A percentile compares a stretch with the other conserved stretches of the same genome.
Conservation (phyloP, 2,797 vertebrate genomes). For the Scolopax rusticola region DNA sequence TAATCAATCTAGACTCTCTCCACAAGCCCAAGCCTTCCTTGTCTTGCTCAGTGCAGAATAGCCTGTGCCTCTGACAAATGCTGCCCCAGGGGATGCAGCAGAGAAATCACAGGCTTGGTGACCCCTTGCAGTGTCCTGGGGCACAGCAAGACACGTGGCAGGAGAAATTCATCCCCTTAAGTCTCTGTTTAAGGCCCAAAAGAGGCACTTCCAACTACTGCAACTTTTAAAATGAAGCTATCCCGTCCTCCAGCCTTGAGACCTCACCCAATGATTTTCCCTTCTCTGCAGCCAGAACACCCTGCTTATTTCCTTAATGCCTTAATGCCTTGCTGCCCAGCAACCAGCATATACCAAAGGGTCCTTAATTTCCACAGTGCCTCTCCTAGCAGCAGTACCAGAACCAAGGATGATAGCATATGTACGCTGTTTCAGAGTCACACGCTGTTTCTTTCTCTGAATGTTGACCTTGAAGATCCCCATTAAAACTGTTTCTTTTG, state of each 20-base stretch:
- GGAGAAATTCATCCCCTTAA: not conserved
- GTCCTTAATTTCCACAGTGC: not conserved
- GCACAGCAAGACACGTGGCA: not conserved
- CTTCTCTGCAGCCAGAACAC: not conserved
- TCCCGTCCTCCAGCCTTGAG: not conserved
- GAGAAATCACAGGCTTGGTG: not conserved
- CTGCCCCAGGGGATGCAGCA: not conserved
- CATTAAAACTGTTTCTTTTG: conserved; percentile 61
- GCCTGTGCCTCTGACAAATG: not conserved
- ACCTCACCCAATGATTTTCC: not conserved
- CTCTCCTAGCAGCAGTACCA: not conserved
- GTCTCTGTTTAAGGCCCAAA: not conserved
- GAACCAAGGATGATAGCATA: not conserved
- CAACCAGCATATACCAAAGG: not conserved
- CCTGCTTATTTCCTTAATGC: not conserved
- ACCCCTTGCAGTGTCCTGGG: not conserved
- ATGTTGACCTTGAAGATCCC: conserved; percentile 59
- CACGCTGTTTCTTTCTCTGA: not conserved
- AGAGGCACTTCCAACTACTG: not conserved
- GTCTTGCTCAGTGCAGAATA: not conserved
- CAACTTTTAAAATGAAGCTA: not conserved
- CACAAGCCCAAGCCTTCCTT: not conserved
- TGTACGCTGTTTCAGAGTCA: not conserved
- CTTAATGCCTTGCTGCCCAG: not conserved
- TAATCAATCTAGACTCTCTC: not conserved